Percentiles rank a stretch among this genome's conserved stretches.
These are phyloP conservation scores for Venusia cambrica DNA, from an alignment of 2,888 invertebrate genomes.

Conservation along the genomic window DNA sequence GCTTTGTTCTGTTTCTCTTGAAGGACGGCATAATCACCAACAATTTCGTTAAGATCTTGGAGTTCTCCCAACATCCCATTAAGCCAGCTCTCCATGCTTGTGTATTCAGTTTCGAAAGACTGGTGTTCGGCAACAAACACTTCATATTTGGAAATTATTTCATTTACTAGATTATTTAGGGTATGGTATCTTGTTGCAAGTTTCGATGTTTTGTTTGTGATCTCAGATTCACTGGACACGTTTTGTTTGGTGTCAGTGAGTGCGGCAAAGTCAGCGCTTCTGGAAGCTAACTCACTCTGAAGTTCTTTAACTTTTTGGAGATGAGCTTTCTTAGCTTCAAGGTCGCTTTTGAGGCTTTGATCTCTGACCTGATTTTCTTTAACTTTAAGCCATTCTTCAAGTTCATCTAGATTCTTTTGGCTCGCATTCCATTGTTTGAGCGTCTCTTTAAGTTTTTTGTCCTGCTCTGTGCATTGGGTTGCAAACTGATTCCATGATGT, in stretches of 20 bases:
- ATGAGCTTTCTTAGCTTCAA: slow-evolving; percentile 90
- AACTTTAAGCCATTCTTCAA: slow-evolving; percentile 92
- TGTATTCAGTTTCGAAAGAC: slow-evolving; percentile 87
- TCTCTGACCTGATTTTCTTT: slow-evolving; percentile 93
- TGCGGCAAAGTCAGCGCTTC: slow-evolving; percentile 84
- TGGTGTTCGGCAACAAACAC: slow-evolving; percentile 93
- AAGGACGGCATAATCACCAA: slow-evolving; percentile 91
- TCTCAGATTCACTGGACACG: slow-evolving; percentile 87
- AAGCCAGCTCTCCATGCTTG: slow-evolving; percentile 88
- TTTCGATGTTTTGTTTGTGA: slow-evolving; percentile 87
- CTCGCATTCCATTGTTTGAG: slow-evolving; percentile 91
- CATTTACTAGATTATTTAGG: slow-evolving; percentile 89
- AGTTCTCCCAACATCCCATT: slow-evolving; percentile 86
- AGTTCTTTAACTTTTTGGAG: slow-evolving; percentile 87
- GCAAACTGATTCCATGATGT: slow-evolving; percentile 89
- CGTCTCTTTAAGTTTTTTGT: slow-evolving; percentile 87
- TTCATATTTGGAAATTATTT: slow-evolving; percentile 90
- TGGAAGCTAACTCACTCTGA: slow-evolving; percentile 85
- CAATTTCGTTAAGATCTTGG: slow-evolving; percentile 89
- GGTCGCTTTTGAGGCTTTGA: slow-evolving; percentile 92
- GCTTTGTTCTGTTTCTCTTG: slow-evolving; percentile 92
- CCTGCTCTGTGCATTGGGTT: slow-evolving; percentile 84
- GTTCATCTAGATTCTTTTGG: slow-evolving; percentile 87
- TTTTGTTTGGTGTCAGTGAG: slow-evolving; percentile 85
- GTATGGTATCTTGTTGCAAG: slow-evolving; percentile 91